Evolutionary conservation across 1,140 invertebrate genomes (phyloP), one percentile per base, ranked within the genome.

Genomic region (Heliothis subflexa): DNA sequence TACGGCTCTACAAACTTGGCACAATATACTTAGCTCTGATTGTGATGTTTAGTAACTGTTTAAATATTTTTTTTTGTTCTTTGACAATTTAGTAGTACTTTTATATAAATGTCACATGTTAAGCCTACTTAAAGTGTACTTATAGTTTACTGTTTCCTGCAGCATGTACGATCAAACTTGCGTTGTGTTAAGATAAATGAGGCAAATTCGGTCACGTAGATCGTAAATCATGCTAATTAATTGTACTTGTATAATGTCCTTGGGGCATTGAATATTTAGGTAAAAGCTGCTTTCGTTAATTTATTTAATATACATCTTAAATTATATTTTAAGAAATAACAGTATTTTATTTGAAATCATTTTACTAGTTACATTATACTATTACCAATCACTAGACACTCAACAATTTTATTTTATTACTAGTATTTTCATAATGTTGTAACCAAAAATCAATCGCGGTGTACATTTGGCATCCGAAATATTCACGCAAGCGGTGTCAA

Each of bases 1-100:
- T 79, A 54, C 52, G 40, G 52, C 83, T 86, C 85, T 88, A 81
- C 81, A 87, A 85, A 85, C 82, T 86, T 86, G 76, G 61, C 72
- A 86, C 76, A 80, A 77, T 81, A 75, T 77, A 59, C 73, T 72
- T 49, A 40, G 68, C 52, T 78, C 49, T 76, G 54, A 45, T 40
- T 71, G 55, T 28, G 55, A 59, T 50, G 55, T 75, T 71, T 62
- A 73, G 21, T 75, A 73, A 55, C 45, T 25, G 40, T 79, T 54
- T 52, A 54, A 25, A 57, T 59, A 59, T 62, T 62, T 13, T 71
- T 61, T 66, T 71, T 33, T 75, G 12, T 68, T 49, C 12, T 74
- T 49, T 61, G 40, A 54, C 18, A 40, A 9, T 40, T 40, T 9
- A 40, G 33, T 40, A 40, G 33, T 40, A 40, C 5, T 40, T 40